These are phyloP conservation scores for Nomada ferruginata DNA, from an alignment of 2,888 invertebrate genomes.

Conservation along the genomic window DNA sequence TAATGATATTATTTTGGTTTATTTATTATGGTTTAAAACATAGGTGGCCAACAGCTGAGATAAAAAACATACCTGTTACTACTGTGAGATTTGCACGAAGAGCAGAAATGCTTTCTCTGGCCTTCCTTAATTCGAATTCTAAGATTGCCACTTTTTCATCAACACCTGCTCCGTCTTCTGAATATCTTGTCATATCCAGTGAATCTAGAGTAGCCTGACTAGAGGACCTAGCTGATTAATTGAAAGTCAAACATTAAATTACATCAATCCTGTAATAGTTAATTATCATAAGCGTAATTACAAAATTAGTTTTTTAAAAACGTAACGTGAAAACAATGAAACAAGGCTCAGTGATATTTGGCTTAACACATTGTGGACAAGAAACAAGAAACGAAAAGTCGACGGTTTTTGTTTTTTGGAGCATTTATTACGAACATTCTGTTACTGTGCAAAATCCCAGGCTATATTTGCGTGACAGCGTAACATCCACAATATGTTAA, in stretches of 20 bases:
- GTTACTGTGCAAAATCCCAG: too few species aligned
- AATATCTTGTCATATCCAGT: constrained; percentile 92
- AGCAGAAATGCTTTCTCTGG: constrained; percentile 93
- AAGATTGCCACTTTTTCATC: constrained; percentile 93
- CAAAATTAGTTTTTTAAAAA: neutral
- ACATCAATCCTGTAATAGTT: neutral
- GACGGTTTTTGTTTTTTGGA: too few species aligned
- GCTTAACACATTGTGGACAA: too few species aligned
- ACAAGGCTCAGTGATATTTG: neutral
- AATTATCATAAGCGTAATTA: neutral
- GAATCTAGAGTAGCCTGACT: constrained; percentile 95
- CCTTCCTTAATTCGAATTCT: constrained; percentile 95
- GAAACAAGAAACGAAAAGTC: too few species aligned
- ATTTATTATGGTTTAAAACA: neutral
- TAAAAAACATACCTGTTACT: constrained; percentile 86
- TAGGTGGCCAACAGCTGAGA: neutral
- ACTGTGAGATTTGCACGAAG: constrained; percentile 92
- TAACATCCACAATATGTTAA: too few species aligned
- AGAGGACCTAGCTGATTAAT: constrained; percentile 88
- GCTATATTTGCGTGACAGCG: too few species aligned
- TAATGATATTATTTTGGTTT: neutral
- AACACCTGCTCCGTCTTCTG: constrained; percentile 94
- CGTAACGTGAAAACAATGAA: neutral
- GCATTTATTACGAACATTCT: too few species aligned
- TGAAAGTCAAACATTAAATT: constrained; percentile 26